Percentiles rank a stretch among this genome's conserved stretches.
phyloP scores from a whole-genome alignment of 2,888 invertebrate species.

The Arctia plantaginis region DNA sequence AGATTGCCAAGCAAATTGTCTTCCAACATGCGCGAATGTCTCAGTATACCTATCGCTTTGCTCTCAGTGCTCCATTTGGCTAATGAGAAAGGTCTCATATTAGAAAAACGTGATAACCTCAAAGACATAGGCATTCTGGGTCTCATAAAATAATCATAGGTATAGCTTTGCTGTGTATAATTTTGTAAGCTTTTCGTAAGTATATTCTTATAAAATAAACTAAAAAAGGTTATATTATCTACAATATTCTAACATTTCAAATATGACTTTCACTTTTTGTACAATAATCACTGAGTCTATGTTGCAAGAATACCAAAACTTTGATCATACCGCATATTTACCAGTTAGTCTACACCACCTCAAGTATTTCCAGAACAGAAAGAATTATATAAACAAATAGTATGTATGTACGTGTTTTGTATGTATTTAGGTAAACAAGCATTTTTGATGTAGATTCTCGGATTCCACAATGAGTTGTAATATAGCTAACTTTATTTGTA shows the following conservation, averaged over 20 bases:
- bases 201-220: background rate
- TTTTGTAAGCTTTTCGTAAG: slow-evolving; percentile 12
- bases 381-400: background rate
- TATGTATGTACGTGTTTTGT: background rate
- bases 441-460: background rate
- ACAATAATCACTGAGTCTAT: background rate
- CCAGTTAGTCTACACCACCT: background rate
- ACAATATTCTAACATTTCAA: background rate
- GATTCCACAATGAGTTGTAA: slow-evolving; percentile 6
- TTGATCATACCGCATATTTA: background rate
- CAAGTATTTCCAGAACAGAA: background rate
- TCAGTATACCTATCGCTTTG: slow-evolving; percentile 92
- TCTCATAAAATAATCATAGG: slow-evolving; percentile 61
- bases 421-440: background rate
- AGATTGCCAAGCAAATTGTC: slow-evolving; percentile 86
- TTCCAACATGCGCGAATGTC: slow-evolving; percentile 88
- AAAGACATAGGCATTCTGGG: slow-evolving; percentile 84
- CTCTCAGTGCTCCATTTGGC: slow-evolving; percentile 93
- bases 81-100: slow-evolving; percentile 90
- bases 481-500: slow-evolving; percentile 1
- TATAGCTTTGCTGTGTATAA: slow-evolving; percentile 21
- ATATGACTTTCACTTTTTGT: slow-evolving; percentile 11
- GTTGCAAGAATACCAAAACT: background rate
- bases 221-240: background rate
- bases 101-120: slow-evolving; percentile 82